Conservation (phyloP, 2,113 vertebrate genomes). For the Caloenas nicobarica region DNA sequence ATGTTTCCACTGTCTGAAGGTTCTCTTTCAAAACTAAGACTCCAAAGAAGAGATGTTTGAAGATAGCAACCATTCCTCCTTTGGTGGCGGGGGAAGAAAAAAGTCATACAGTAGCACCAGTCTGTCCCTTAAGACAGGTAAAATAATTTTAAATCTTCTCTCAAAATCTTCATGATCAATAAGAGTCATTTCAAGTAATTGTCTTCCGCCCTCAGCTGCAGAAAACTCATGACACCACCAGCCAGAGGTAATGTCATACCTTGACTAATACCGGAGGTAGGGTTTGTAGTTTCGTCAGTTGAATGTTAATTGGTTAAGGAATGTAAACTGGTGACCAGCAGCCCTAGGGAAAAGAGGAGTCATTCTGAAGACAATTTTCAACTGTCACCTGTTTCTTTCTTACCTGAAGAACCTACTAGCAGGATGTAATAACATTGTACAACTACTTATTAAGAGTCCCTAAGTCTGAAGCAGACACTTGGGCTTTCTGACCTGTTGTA, state of each 20-base stretch:
- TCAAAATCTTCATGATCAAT: not conserved
- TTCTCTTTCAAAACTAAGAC: not conserved
- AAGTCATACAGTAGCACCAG: not conserved
- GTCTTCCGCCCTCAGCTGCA: not conserved
- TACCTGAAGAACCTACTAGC: not conserved
- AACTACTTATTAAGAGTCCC: not conserved
- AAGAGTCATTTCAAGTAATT: not conserved
- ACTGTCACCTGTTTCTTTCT: not conserved
- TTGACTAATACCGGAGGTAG: not conserved
- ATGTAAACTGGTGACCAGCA: not conserved
- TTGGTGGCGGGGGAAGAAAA: not conserved
- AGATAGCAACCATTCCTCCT: not conserved
- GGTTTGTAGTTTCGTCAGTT: not conserved
- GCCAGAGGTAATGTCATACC: not conserved
- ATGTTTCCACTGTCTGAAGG: not conserved
- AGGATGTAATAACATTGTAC: not conserved
- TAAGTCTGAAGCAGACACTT: not conserved
- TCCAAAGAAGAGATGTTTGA: not conserved
- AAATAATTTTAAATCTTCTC: not conserved
- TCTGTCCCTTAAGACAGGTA: not conserved
- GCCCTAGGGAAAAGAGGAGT: not conserved
- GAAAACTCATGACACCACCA: not conserved
- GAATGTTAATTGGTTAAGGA: not conserved
- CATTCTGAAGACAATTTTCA: not conserved
- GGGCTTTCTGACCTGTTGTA: not conserved